A percentile compares a stretch with the other conserved stretches of the same genome.
These are phyloP conservation scores for Neoaliturus tenellus DNA, from an alignment of 2,888 invertebrate species.

Conservation along the genomic window DNA sequence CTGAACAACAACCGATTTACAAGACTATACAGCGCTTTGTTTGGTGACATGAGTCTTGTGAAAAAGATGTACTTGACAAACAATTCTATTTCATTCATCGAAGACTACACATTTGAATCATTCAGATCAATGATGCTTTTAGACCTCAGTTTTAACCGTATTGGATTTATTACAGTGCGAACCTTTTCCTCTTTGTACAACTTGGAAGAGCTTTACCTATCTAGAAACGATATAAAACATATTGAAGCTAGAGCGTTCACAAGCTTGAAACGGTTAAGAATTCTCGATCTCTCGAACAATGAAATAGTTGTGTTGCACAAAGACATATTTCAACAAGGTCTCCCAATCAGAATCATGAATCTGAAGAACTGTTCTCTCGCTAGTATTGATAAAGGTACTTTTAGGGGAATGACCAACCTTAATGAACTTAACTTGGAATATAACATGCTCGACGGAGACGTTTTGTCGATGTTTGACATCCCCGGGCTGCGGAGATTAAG, in stretches of 20 bases:
- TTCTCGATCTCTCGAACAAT: slow-evolving; percentile 88
- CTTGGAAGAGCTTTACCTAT: slow-evolving; percentile 86
- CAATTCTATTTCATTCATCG: slow-evolving; percentile 87
- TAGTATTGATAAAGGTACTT: slow-evolving; percentile 83
- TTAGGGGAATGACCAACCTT: slow-evolving; percentile 84
- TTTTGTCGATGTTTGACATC: slow-evolving; percentile 73
- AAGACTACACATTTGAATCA: slow-evolving; percentile 86
- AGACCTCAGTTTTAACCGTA: slow-evolving; percentile 86
- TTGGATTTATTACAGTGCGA: slow-evolving; percentile 81
- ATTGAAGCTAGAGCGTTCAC: slow-evolving; percentile 84
- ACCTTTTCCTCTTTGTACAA: slow-evolving; percentile 86
- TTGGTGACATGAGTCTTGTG: slow-evolving; percentile 85
- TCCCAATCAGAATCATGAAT: slow-evolving; percentile 84
- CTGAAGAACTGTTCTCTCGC: slow-evolving; percentile 84
- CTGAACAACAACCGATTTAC: slow-evolving; percentile 87
- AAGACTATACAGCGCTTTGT: slow-evolving; percentile 82
- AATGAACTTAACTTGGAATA: slow-evolving; percentile 86
- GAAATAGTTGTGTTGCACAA: slow-evolving; percentile 83
- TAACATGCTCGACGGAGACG: slow-evolving; percentile 81
- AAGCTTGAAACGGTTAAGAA: slow-evolving; percentile 82
- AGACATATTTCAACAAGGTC: slow-evolving; percentile 83
- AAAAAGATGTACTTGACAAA: slow-evolving; percentile 88
- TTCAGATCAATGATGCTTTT: slow-evolving; percentile 86
- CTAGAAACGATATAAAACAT: slow-evolving; percentile 82
- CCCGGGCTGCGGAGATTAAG: slow-evolving; percentile 38